Evolutionary conservation across 2,797 vertebrate genomes (phyloP).

Genomic region (Enteromius radiatus): DNA sequence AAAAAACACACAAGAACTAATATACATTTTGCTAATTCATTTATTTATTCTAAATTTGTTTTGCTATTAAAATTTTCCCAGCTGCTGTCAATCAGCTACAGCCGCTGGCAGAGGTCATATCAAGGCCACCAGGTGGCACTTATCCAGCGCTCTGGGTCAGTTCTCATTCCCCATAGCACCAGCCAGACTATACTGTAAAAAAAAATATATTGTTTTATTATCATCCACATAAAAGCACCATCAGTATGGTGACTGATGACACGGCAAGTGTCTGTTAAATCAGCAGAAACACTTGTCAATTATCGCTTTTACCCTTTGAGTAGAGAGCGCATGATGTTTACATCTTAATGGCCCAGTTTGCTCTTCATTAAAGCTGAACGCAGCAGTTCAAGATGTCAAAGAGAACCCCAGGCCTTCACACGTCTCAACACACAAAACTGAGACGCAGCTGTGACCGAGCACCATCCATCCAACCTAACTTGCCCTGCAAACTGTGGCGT

Average conservation of each 20-base stretch:
- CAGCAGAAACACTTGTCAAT: conserved; percentile 75
- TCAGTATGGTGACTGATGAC: conserved; percentile 30
- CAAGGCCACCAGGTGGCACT: neutral
- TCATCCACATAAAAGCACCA: neutral
- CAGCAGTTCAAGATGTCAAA: conserved; percentile 71
- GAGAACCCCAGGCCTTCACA: conserved; percentile 63
- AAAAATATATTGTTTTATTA: neutral
- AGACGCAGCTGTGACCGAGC: conserved; percentile 38
- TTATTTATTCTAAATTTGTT: neutral
- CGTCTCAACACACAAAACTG: conserved; percentile 65
- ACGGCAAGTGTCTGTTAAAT: conserved; percentile 64
- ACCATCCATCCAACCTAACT: conserved; percentile 35
- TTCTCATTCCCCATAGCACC: neutral
- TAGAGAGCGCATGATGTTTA: conserved; percentile 63
- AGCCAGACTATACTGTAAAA: neutral
- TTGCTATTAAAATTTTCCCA: neutral
- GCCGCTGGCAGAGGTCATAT: too few relatives aligned
- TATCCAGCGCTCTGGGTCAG: neutral
- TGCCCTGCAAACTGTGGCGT: conserved; percentile 12
- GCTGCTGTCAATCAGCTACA: neutral
- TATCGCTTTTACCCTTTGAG: conserved; percentile 58
- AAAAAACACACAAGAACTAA: neutral
- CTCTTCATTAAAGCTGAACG: conserved; percentile 77
- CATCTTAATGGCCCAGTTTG: conserved; percentile 78
- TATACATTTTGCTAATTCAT: neutral